Evolutionary conservation across 2,888 invertebrate species (phyloP).

Genomic region (Norana najaformis): DNA sequence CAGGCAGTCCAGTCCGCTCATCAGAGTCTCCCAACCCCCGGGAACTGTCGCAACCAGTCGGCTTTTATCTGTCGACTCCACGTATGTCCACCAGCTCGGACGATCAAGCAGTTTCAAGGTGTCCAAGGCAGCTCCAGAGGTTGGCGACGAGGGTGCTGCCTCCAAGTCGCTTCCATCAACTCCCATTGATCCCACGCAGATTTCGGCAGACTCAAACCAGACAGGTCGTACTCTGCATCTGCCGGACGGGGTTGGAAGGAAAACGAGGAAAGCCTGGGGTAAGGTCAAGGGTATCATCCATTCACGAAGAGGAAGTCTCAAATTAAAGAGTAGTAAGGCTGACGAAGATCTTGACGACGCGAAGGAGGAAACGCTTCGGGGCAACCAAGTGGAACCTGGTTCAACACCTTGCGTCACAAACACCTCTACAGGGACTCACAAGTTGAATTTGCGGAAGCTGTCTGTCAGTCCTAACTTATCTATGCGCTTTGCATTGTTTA

Average conservation of each 20-base stretch:
- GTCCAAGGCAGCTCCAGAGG: not conserved
- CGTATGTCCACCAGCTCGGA: not conserved
- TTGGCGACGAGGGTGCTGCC: not conserved
- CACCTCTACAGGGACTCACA: not conserved
- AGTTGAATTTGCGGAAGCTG: not conserved
- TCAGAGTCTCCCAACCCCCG: not conserved
- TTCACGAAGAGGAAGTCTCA: slow-evolving; percentile 65
- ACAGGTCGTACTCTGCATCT: not conserved
- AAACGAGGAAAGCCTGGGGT: slow-evolving; percentile 69
- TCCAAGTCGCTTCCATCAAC: slow-evolving; percentile 29
- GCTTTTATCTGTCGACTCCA: not conserved
- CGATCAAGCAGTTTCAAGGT: slow-evolving; percentile 29
- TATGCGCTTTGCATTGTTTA: not conserved
- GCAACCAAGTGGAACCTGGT: not conserved
- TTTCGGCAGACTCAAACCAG: not conserved
- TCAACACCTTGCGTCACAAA: not conserved
- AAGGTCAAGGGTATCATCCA: slow-evolving; percentile 79
- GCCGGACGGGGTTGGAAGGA: slow-evolving; percentile 1
- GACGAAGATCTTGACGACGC: not conserved
- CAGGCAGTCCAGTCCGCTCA: not conserved
- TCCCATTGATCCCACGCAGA: slow-evolving; percentile 23
- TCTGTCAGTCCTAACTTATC: not conserved
- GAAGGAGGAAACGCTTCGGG: not conserved
- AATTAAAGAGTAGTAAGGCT: slow-evolving; percentile 41
- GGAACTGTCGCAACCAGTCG: not conserved